Evolutionary conservation across 2,888 invertebrate species (phyloP), one percentile per base, ranked within the genome.

Genomic region (Alsophila aescularia): DNA sequence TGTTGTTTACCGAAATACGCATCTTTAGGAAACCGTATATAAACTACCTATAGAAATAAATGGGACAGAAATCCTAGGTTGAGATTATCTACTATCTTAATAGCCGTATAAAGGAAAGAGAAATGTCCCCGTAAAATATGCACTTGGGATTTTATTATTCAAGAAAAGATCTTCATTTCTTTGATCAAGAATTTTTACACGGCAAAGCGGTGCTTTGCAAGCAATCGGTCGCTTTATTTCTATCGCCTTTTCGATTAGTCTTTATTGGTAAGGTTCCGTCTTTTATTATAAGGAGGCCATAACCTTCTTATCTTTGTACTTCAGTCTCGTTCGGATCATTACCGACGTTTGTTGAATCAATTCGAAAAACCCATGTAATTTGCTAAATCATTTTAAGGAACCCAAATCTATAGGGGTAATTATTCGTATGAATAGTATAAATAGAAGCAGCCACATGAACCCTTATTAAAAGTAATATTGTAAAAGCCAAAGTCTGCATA

Each of bases 171-270:
- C 44, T 54, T 54, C 45, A 45, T 50, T 54, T 41, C 55, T 55
- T 40, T 50, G 55, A 55, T 50, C 45, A 45, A 55, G 45, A 50
- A 45, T 55, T 55, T 48, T 55, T 55, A 55, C 55, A 50, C 40
- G 50, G 35, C 44, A 45, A 55, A 50, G 35, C 55, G 55, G 55
- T 55, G 44, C 55, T 55, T 50, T 50, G 55, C 49, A 50, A 45
- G 55, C 55, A 50, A 55, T 50, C 50, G 55, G 35, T 40, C 55
- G 50, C 55, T 55, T 55, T 55, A 55, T 55, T 55, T 55, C 55
- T 50, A 55, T 55, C 50, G 45, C 45, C 40, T 50, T 55, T 55
- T 55, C 55, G 55, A 55, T 55, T 55, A 55, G 55, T 45, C 55
- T 55, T 55, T 55, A 55, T 50, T 55, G 50, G 50, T 44, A 54